phyloP scores from a whole-genome alignment of 2,888 invertebrate species.

The Synanthedon formicaeformis region DNA sequence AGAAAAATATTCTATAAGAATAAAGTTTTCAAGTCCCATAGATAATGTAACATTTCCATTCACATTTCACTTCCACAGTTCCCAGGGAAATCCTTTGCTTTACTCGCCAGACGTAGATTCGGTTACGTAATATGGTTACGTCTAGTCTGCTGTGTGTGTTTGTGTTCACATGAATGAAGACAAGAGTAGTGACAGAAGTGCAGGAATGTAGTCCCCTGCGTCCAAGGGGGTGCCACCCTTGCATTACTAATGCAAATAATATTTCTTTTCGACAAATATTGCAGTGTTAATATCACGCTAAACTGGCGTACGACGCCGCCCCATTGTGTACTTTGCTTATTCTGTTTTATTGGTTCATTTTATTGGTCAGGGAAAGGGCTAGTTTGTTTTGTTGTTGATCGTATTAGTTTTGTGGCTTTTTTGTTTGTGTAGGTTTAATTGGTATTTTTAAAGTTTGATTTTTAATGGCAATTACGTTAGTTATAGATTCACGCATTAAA shows the following conservation, averaged over 20 bases:
- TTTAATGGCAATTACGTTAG: too few species aligned
- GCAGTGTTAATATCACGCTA: constrained; percentile 58
- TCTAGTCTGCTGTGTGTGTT: constrained; percentile 7
- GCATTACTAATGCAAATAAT: constrained; percentile 59
- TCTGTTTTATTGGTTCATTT: constrained; percentile 52
- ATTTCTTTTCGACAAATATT: constrained; percentile 61
- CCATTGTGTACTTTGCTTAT: constrained; percentile 47
- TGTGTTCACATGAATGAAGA: constrained; percentile 20
- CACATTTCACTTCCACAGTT: too few species aligned
- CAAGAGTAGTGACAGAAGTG: constrained; percentile 34
- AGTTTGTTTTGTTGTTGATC: constrained; percentile 13
- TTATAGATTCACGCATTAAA: too few species aligned
- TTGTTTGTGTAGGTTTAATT: too few species aligned
- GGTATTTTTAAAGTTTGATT: too few species aligned
- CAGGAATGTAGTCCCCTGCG: constrained; percentile 43
- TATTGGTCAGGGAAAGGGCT: constrained; percentile 41
- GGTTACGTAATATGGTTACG: too few species aligned
- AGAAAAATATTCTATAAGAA: too few species aligned
- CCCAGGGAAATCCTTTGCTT: too few species aligned
- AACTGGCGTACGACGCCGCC: constrained; percentile 42
- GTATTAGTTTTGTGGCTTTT: constrained; percentile 1
- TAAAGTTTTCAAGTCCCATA: too few species aligned
- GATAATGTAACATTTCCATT: too few species aligned
- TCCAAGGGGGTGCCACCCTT: constrained; percentile 28
- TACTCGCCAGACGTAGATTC: too few species aligned